A percentile compares a stretch with the other conserved stretches of the same genome.
These are phyloP conservation scores for Fulica atra DNA, from an alignment of 2,113 vertebrate genomes.

Conservation along the genomic window DNA sequence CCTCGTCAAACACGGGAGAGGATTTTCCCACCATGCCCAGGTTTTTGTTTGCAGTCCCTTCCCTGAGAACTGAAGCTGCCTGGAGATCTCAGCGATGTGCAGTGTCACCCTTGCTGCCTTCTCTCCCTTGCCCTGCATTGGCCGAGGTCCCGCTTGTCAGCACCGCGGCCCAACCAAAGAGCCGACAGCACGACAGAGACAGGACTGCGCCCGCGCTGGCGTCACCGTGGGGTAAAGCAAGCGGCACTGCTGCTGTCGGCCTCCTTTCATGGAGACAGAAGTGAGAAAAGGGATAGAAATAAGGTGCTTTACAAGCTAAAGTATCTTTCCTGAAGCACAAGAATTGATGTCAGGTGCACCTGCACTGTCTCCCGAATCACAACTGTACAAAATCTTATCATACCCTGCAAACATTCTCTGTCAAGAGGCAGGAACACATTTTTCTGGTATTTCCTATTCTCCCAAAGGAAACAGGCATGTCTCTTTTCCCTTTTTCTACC, in stretches of 20 bases:
- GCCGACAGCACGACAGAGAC: background rate
- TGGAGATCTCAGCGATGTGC: background rate
- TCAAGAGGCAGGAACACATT: background rate
- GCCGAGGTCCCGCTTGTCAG: background rate
- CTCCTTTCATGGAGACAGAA: background rate
- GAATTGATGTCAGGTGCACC: background rate
- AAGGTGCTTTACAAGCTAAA: background rate
- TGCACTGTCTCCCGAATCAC: background rate
- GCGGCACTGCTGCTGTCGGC: background rate
- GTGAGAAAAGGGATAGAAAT: background rate
- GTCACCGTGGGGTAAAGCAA: background rate
- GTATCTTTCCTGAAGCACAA: background rate
- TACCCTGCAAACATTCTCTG: background rate
- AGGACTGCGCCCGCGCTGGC: background rate
- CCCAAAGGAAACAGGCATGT: background rate
- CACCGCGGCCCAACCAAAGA: background rate
- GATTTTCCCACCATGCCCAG: background rate
- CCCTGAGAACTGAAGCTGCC: background rate
- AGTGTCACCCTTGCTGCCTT: rapidly evolving
- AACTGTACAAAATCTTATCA: background rate
- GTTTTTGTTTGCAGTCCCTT: background rate
- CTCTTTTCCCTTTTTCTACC: background rate
- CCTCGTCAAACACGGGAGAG: rapidly evolving
- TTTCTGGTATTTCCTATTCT: background rate
- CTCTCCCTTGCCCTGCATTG: background rate